Evolutionary conservation across 2,888 invertebrate species (phyloP), one percentile per base, ranked within the genome.

Genomic region (Lutraria lutraria): DNA sequence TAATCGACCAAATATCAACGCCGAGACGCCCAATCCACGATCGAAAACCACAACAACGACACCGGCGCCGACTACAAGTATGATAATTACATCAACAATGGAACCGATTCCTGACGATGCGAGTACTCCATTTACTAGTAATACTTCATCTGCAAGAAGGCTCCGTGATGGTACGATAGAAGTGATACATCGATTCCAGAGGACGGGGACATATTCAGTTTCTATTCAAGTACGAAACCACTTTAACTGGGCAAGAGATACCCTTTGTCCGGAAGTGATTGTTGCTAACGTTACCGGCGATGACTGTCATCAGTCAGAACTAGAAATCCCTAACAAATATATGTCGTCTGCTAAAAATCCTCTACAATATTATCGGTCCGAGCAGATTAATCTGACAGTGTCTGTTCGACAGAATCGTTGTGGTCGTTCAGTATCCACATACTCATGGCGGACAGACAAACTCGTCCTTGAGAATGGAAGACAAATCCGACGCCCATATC

Each of bases 251-350:
- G 93, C 92, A 21, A 88, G 87, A 29, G 94, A 95, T 13, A 87
- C 83, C 3, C 93, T 96, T 10, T 96, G 96, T 91, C 96, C 96
- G 0, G 89, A 89, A 3, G 92, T 96, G 3, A 91, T 94, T 34
- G 95, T 96, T 0, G 94, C 91, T 15, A 82, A 85, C 0, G 85
- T 87, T 19, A 87, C 82, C n/a, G 87, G 83, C 8, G 76, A 63
- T 25, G 56, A 85, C 0, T 94, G 94, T 63, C 56, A 86, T 19
- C 34, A 63, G 19, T 92, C 93, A n/a, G 60, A 15, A 21, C 52
- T 93, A 54, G 72, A 60, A 15, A 63, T 93, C 53, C 43, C 34
- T 12, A 54, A 52, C n/a, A 88, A 89, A n/a, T 82, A 89, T n/a
- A 54, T 82, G 16, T 92, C 93, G 25, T 82, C 92, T 31, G 53